These are phyloP conservation scores for Trissonchulus sp. DNA, from an alignment of 2,888 invertebrate species.

Conservation along the genomic window DNA sequence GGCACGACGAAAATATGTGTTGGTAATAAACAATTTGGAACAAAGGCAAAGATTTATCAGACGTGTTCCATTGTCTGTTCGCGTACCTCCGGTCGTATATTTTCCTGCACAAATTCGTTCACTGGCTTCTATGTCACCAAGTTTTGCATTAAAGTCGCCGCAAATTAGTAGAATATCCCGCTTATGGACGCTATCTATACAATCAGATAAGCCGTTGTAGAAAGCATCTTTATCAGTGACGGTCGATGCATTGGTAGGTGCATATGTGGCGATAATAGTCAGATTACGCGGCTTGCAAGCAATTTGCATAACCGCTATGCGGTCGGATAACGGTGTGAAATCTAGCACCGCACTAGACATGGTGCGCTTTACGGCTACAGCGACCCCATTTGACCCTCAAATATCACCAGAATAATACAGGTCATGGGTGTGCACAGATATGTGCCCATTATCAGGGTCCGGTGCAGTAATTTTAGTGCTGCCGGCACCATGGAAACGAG, in stretches of 20 bases:
- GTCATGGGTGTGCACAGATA: background rate
- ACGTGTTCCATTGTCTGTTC: background rate
- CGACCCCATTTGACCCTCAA: background rate
- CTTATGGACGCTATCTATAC: background rate
- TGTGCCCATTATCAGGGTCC: no score
- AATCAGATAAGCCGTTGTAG: background rate
- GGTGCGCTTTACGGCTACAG: background rate
- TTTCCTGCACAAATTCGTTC: background rate
- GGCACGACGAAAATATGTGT: background rate
- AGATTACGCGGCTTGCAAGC: background rate
- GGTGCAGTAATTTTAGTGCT: no score
- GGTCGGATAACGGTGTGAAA: slow-evolving; percentile 1
- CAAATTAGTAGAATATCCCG: background rate
- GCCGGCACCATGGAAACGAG: background rate
- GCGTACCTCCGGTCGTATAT: background rate
- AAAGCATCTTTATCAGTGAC: background rate
- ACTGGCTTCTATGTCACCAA: background rate
- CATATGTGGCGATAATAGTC: background rate
- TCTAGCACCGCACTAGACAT: no score
- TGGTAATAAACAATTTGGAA: background rate
- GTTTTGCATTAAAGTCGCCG: slow-evolving; percentile 10
- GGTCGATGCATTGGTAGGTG: background rate
- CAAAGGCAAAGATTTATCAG: background rate
- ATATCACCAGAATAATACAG: background rate
- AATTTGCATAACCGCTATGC: slow-evolving; percentile 1